Base-by-base conservation (phyloP, 2,113 vertebrate species). In the Lates calcarifer region DNA sequence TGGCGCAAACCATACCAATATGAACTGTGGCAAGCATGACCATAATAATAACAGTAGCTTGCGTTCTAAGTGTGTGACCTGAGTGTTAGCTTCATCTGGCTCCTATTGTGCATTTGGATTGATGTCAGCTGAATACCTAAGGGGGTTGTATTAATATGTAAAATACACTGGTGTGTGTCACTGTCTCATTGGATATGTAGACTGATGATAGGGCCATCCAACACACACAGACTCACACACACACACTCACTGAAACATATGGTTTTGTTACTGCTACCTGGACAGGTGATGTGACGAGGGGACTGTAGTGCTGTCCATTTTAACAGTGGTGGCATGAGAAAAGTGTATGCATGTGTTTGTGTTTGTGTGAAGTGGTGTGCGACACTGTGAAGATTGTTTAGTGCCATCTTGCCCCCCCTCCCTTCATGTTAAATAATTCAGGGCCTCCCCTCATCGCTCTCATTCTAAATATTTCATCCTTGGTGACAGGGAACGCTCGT, bases 401-500 rank as follows among this genome's bases (percentile, higher is more conserved):
- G 95, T 94, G 91, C 94, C 79, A 74, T 41, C 82, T 56, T 65
- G 47, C 61, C 51, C 62, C 78, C 94, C 43, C 26, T 1, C 39
- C 41, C 66, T 55, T 31, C 92, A 89, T 95, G 95, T 96, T 96
- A 93, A 93, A 97, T 97, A 96, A 97, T 97, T 97, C 96, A 97
- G 91, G 92, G 93, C 92, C 94, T 94, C 93, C 91, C 93, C 87
- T 96, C 96, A 96, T 96, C 95, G 92, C 95, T 95, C 95, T 96
- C 95, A 95, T 96, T 95, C 96, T 97, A 96, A 98, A 98, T 97
- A 97, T 97, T 97, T 97, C 95, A 97, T 96, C 93, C 90, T 94
- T 92, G 91, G 96, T 96, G 96, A 97, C 95, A 96, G 94, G 94
- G 96, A 95, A 95, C 94, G 94, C 94, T 95, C 94, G 93, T 95